Evolutionary conservation across 2,113 vertebrate genomes (phyloP).

Genomic region (zebrafish (Danio rerio)): DNA sequence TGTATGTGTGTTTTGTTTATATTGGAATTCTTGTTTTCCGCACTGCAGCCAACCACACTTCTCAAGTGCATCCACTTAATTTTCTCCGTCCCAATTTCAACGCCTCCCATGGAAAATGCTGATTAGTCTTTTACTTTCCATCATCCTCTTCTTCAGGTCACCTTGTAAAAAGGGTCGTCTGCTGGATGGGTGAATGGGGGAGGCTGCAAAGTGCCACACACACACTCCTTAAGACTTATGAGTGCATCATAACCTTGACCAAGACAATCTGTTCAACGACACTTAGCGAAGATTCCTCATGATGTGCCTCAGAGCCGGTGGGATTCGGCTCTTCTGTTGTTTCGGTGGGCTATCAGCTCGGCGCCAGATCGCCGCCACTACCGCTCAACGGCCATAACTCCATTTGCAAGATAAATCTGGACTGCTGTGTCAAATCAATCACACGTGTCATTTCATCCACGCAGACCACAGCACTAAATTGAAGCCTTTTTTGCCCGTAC

Average conservation of each 20-base stretch:
- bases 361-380: constrained; percentile 85
- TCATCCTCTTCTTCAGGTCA: constrained; percentile 67
- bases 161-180: constrained; percentile 69
- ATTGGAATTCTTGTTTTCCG: constrained; percentile 2
- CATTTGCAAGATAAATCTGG: constrained; percentile 93
- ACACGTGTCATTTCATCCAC: constrained; percentile 84
- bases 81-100: constrained; percentile 42
- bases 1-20: not conserved
- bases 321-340: constrained; percentile 59
- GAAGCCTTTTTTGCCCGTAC: constrained; percentile 86
- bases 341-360: constrained; percentile 79
- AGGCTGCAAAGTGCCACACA: constrained; percentile 61
- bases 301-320: constrained; percentile 57
- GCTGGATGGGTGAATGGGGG: constrained; percentile 52
- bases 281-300: constrained; percentile 73
- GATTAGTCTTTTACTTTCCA: constrained; percentile 49
- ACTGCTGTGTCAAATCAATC: constrained; percentile 87
- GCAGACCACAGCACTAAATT: constrained; percentile 85
- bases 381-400: constrained; percentile 89
- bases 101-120: constrained; percentile 43
- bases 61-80: constrained; percentile 3
- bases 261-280: constrained; percentile 72
- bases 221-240: constrained; percentile 68
- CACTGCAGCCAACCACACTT: not conserved
- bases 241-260: constrained; percentile 76